Percentiles rank a stretch among this genome's conserved stretches.
Conservation (phyloP, 2,888 invertebrate species). For the Toxonevra muliebris region DNA sequence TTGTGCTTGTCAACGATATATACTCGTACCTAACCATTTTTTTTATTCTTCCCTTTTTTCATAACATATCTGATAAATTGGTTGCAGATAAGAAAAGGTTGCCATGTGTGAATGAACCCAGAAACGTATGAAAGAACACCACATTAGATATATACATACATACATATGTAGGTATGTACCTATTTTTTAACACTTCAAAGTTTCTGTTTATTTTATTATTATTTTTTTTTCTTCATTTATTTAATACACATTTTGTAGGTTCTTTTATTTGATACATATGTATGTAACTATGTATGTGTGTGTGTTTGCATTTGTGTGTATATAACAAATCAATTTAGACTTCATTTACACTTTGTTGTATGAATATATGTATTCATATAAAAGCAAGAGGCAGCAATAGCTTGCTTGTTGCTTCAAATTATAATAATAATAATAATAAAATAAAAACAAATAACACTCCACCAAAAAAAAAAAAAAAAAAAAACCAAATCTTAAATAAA, state of each 20-base stretch:
- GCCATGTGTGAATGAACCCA: background rate
- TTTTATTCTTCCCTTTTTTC: background rate
- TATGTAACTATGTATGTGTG: slow-evolving; percentile 9
- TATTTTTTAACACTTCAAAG: background rate
- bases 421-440: no score
- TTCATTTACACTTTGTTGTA: slow-evolving; percentile 35
- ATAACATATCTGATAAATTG: slow-evolving; percentile 4
- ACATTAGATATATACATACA: background rate
- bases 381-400: no score
- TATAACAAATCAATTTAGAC: slow-evolving; percentile 34
- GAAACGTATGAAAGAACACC: background rate
- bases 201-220: background rate
- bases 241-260: background rate
- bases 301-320: slow-evolving; percentile 10
- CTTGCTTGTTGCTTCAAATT: no score
- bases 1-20: background rate
- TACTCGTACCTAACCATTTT: background rate
- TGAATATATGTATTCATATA: no score
- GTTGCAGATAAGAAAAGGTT: background rate
- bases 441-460: no score
- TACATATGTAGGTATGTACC: background rate
- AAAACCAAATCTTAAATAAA: no score
- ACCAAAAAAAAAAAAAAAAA: no score
- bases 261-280: background rate
- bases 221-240: background rate